Evolutionary conservation across 2,797 vertebrate genomes (phyloP).

Genomic region (Gadopsis marmoratus): DNA sequence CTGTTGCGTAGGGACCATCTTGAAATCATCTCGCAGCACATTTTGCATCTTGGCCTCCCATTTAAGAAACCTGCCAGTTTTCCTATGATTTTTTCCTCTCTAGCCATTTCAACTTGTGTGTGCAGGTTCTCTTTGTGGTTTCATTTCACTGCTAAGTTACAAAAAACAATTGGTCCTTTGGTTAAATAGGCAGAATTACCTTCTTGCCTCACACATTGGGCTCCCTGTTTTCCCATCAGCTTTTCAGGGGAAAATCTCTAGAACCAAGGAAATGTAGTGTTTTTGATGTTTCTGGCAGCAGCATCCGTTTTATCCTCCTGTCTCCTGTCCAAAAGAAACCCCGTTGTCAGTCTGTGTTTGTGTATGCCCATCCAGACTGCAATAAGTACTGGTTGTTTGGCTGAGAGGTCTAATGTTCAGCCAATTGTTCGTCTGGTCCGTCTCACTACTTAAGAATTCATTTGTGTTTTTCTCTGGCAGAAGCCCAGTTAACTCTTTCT

Average conservation of each 20-base stretch:
- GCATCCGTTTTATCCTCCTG: not conserved
- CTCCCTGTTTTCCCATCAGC: not conserved
- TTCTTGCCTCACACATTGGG: not conserved
- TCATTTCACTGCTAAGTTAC: conserved; percentile 21
- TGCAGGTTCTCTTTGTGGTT: conserved; percentile 29
- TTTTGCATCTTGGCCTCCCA: conserved; percentile 21
- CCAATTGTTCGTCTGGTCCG: not conserved
- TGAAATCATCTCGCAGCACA: conserved; percentile 39
- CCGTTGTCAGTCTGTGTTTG: conserved; percentile 16
- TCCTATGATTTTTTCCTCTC: conserved; percentile 1
- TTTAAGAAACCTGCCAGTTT: conserved; percentile 20
- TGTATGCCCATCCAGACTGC: conserved; percentile 17
- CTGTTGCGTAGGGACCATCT: conserved; percentile 43
- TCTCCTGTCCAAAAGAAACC: conserved; percentile 3
- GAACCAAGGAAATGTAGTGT: not conserved
- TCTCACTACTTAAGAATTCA: conserved; percentile 18
- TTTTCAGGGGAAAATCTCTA: not conserved
- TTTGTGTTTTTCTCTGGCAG: conserved; percentile 26
- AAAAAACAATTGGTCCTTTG: conserved; percentile 7
- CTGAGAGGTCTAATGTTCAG: conserved; percentile 30
- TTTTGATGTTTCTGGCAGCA: conserved; percentile 21
- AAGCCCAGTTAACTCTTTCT: conserved; percentile 19
- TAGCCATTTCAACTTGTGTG: not conserved
- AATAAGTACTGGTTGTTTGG: not conserved
- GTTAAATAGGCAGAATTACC: conserved; percentile 1